Conservation (phyloP, 2,888 invertebrate species). For the Gonocerus acuteangulatus region DNA sequence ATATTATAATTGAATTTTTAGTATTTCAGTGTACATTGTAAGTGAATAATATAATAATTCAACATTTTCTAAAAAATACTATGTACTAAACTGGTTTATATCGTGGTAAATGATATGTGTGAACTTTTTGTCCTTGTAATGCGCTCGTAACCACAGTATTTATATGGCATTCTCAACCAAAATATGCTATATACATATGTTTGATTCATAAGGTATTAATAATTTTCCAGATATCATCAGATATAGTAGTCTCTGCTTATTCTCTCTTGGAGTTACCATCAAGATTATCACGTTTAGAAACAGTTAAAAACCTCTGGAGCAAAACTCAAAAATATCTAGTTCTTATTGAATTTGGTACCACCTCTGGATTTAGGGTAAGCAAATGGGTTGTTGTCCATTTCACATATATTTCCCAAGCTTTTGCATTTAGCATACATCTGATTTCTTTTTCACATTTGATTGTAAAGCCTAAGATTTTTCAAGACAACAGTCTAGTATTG, state of each 20-base stretch:
- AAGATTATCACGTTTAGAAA: slow-evolving; percentile 57
- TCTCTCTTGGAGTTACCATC: slow-evolving; percentile 71
- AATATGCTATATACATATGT: background rate
- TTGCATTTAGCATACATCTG: too few relatives aligned
- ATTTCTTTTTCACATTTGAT: slow-evolving; percentile 4
- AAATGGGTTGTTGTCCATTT: slow-evolving; percentile 8
- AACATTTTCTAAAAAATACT: too few relatives aligned
- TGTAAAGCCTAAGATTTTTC: background rate
- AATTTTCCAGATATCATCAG: slow-evolving; percentile 55
- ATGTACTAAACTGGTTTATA: too few relatives aligned
- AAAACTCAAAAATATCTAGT: slow-evolving; percentile 76
- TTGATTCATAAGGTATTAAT: background rate
- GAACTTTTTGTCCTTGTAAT: too few relatives aligned
- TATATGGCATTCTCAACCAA: too few relatives aligned
- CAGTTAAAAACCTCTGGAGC: slow-evolving; percentile 71
- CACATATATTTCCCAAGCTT: too few relatives aligned
- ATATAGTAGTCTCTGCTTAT: slow-evolving; percentile 72
- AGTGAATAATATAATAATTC: too few relatives aligned
- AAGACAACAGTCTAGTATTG: background rate
- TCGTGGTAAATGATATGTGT: too few relatives aligned
- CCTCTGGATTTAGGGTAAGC: slow-evolving; percentile 64
- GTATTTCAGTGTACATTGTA: too few relatives aligned
- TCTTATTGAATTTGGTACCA: slow-evolving; percentile 75
- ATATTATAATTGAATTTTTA: too few relatives aligned
- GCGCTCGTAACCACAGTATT: too few relatives aligned